phyloP scores from a whole-genome alignment of 2,888 invertebrate species.

The Tenthredo notha region DNA sequence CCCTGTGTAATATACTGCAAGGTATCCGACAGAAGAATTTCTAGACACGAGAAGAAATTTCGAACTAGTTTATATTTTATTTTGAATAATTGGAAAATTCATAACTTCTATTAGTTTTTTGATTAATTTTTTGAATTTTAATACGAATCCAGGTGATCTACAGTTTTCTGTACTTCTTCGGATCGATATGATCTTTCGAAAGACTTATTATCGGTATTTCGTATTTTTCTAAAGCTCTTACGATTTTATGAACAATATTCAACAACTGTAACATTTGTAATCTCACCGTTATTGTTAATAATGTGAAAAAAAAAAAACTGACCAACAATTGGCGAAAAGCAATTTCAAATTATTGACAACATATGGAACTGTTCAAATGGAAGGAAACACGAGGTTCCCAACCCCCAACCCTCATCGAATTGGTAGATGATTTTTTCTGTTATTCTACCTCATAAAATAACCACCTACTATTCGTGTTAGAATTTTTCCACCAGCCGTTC shows the following conservation, averaged over 20 bases:
- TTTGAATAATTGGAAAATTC: background rate
- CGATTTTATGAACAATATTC: background rate
- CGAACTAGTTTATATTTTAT: background rate
- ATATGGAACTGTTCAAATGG: conserved; percentile 3
- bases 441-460: conserved; percentile 3
- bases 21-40: background rate
- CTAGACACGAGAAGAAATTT: background rate
- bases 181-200: background rate
- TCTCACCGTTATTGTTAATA: background rate
- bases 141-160: no score
- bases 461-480: background rate
- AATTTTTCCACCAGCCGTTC: background rate
- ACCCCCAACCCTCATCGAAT: background rate
- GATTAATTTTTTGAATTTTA: background rate
- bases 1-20: no score
- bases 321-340: background rate
- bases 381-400: background rate
- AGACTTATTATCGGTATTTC: background rate
- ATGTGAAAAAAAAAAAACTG: background rate
- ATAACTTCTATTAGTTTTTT: background rate
- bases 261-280: background rate
- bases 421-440: background rate
- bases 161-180: no score
- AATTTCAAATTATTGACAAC: conserved; percentile 3
- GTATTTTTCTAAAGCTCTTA: no score